These are phyloP conservation scores for Donacobius atricapilla DNA, from an alignment of 2,113 vertebrate genomes.

Conservation along the genomic window DNA sequence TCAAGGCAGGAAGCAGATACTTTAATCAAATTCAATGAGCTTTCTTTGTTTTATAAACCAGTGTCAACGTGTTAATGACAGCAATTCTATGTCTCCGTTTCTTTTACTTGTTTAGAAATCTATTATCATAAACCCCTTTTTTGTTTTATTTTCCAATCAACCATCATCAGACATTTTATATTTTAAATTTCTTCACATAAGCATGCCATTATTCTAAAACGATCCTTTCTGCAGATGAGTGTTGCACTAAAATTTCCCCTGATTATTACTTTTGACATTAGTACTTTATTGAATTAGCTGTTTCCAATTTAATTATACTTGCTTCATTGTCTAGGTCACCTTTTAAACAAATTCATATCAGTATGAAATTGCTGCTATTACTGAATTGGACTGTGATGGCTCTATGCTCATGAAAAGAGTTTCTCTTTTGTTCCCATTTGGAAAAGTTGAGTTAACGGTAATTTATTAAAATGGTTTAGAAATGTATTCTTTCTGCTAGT, in stretches of 20 bases:
- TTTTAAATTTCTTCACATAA: constrained; percentile 48
- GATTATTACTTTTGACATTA: constrained; percentile 62
- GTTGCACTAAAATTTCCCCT: constrained; percentile 48
- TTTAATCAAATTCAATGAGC: neutral
- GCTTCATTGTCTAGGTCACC: constrained; percentile 50
- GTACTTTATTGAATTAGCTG: constrained; percentile 61
- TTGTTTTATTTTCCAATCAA: neutral
- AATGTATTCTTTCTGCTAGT: neutral
- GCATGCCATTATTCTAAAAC: constrained; percentile 20
- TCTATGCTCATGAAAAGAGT: neutral
- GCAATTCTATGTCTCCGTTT: neutral
- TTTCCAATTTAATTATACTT: constrained; percentile 61
- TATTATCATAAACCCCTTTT: constrained; percentile 38
- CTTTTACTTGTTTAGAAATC: constrained; percentile 2
- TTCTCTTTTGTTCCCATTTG: neutral
- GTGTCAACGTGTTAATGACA: neutral
- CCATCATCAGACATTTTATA: constrained; percentile 19
- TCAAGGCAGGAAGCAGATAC: neutral
- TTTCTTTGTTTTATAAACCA: constrained; percentile 27
- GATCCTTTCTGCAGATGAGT: constrained; percentile 45
- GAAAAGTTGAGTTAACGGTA: neutral
- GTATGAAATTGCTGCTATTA: constrained; percentile 33
- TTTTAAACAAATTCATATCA: constrained; percentile 56
- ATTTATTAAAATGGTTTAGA: neutral
- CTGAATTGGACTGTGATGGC: neutral